Conservation (phyloP, 2,888 invertebrate genomes). For the Ditylenchus weischeri region DNA sequence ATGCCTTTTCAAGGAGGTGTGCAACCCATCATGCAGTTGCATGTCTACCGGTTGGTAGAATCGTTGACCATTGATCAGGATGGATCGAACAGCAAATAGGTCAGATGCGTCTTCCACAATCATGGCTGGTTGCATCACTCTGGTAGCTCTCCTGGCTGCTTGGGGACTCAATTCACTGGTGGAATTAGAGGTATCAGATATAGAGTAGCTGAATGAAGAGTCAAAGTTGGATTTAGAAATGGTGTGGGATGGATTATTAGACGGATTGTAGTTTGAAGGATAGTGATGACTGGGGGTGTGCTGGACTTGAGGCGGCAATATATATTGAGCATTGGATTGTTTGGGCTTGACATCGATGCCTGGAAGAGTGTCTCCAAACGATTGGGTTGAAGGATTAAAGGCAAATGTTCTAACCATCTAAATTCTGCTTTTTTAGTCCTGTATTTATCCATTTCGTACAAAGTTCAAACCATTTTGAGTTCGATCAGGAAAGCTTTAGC, state of each 20-base stretch:
- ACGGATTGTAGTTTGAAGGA: not conserved
- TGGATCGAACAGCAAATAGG: constrained; percentile 36
- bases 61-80: constrained; percentile 32
- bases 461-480: not conserved
- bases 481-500: too few species aligned
- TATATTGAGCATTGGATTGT: not conserved
- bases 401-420: constrained; percentile 33
- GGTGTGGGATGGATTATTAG: not conserved
- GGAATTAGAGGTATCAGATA: constrained; percentile 1
- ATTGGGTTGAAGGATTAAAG: constrained; percentile 32
- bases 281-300: not conserved
- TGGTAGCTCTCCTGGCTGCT: not conserved
- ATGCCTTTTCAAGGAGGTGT: not conserved
- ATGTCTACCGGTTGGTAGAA: constrained; percentile 6
- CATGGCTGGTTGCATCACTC: not conserved
- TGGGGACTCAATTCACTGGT: not conserved
- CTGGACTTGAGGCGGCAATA: not conserved
- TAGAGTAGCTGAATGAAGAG: not conserved
- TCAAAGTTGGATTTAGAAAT: not conserved
- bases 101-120: constrained; percentile 29
- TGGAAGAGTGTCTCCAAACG: not conserved
- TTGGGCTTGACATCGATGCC: not conserved
- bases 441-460: not conserved
- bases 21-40: not conserved
- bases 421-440: not conserved